Base-by-base conservation (phyloP, 2,888 invertebrate species). In the Cantharis flavilabris region DNA sequence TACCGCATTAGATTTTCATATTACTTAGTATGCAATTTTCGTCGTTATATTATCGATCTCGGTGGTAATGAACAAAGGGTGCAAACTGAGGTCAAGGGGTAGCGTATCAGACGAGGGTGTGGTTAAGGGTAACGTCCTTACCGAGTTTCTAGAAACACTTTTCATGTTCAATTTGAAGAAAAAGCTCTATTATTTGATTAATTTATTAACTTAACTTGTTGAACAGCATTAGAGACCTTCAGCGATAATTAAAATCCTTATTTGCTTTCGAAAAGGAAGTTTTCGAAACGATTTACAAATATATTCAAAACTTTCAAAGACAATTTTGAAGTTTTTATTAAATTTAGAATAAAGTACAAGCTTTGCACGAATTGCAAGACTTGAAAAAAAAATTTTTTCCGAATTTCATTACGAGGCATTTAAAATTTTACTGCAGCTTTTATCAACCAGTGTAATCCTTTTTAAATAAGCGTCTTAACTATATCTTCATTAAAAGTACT, bases 81-180 rank as follows among this genome's bases (percentile, higher is more conserved):
- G 78, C 33, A 62, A 76, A 74, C 80, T 73, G 77, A 77, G 81
- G 79, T 77, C 79, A 74, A 75, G 73, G 65, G 78, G 75, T 75
- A 75, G 71, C 76, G 75, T 73, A 76, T 77, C 75, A 73, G 81
- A 80, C 80, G 80, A 77, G 80, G 81, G 80, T 77, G 81, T 79
- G 80, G 80, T 75, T 72, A 76, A 76, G 81, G 80, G 80, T 81
- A 81, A 81, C 76, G 81, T 75, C 79, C 81, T 78, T 69, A 75
- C 72, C 75, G 77, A 78, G 78, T 76, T 78, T 78, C 80, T 76
- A 78, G 77, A 76, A 76, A 77, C 78, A 63, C 74, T 72, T 77
- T 69, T 73, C 73, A 71, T 30, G 71, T 70, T 75, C 62, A 20
- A 49, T 4, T 49, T n/a, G n/a, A 49, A 49, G 49, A 49, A 49